Evolutionary conservation across 2,888 invertebrate species (phyloP).

Genomic region (Pachycephus smyrnensis): DNA sequence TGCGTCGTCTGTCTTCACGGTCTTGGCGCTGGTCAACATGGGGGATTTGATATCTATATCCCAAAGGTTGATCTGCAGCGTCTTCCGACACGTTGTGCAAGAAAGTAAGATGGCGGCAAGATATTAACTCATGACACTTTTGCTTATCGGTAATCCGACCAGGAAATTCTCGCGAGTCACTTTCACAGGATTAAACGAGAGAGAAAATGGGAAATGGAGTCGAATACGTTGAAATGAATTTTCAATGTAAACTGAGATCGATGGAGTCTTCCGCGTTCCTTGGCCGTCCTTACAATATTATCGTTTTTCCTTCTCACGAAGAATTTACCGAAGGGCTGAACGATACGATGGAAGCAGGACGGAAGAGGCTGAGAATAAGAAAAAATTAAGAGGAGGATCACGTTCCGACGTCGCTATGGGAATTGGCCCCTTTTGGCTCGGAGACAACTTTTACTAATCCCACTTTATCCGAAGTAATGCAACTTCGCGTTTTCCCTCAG

Average conservation of each 20-base stretch:
- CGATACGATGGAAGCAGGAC: constrained; percentile 15
- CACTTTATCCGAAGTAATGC: constrained; percentile 47
- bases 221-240: constrained; percentile 47
- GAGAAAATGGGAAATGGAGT: constrained; percentile 51
- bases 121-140: neutral
- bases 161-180: neutral
- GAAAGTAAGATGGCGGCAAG: neutral
- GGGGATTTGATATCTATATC: neutral
- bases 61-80: neutral
- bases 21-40: neutral
- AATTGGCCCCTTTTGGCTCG: constrained; percentile 53
- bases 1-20: neutral
- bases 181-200: constrained; percentile 50
- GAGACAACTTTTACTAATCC: constrained; percentile 56
- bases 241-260: constrained; percentile 48
- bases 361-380: constrained; percentile 2
- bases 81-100: neutral
- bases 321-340: neutral
- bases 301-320: neutral
- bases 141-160: neutral
- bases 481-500: constrained; percentile 38
- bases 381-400: constrained; percentile 28
- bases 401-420: constrained; percentile 35
- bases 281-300: neutral
- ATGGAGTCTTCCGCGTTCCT: constrained; percentile 11